Percentiles rank a stretch among this genome's conserved stretches.
Evolutionary conservation across 2,113 vertebrate species (phyloP).

Genomic region (Carettochelys insculpta): DNA sequence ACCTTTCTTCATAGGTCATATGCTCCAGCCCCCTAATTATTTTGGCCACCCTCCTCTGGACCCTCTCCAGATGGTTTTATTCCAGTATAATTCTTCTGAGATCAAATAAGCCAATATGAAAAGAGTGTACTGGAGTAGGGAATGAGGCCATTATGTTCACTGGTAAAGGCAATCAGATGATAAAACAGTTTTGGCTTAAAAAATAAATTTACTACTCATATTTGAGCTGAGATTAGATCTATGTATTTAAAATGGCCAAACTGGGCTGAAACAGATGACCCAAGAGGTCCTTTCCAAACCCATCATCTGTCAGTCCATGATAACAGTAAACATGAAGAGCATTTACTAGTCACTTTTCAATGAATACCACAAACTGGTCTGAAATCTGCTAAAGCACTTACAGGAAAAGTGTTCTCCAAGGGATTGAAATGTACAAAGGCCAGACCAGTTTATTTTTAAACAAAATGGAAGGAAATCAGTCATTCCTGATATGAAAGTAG

Average conservation of each 20-base stretch:
- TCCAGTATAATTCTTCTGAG: background rate
- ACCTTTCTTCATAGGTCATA: too few relatives aligned
- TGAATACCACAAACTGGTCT: background rate
- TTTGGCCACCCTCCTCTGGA: too few relatives aligned
- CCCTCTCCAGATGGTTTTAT: background rate
- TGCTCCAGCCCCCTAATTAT: too few relatives aligned
- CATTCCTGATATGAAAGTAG: background rate
- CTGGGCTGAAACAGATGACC: background rate
- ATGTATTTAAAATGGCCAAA: background rate
- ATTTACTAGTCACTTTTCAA: background rate
- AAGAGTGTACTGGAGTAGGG: background rate
- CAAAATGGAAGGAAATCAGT: constrained; percentile 29
- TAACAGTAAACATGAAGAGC: background rate
- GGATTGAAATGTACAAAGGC: constrained; percentile 6
- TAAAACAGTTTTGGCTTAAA: constrained; percentile 10
- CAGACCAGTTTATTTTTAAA: background rate
- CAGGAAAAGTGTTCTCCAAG: constrained; percentile 23
- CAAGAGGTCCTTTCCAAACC: background rate
- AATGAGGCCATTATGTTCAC: constrained; percentile 28
- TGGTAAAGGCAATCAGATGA: background rate
- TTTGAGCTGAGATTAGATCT: background rate
- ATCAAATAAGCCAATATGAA: background rate
- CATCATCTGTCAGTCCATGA: background rate
- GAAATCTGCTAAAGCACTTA: constrained; percentile 26
- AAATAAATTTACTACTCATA: background rate